Base-by-base conservation (phyloP, 2,888 invertebrate species). In the Agelastica alni region DNA sequence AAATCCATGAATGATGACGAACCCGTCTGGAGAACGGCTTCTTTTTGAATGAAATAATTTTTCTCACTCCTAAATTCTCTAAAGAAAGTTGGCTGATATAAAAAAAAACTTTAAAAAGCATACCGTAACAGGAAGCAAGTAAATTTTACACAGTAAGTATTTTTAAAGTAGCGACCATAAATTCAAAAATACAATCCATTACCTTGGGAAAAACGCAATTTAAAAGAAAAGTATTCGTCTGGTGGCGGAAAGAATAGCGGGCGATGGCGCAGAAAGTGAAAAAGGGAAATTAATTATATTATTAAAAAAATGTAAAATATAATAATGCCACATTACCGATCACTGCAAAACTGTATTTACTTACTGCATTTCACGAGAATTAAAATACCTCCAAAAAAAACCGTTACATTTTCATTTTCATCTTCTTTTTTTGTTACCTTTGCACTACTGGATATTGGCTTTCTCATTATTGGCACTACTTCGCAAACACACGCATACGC, bases 111-210 rank as follows among this genome's bases (percentile, higher is more conserved):
- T 53, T 56, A 56, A 51, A 34, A 53, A 45, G 44, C 43, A 55
- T 57, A 54, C 58, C 54, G 36, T 51, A 58, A 59, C 46, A 56
- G 56, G 52, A 55, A 58, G 56, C 58, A 54, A 56, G 59, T 58
- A 49, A 54, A 59, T 63, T 58, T 54, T 54, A 53, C 53, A 47
- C 51, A 55, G 59, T 63, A 61, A 60, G 64, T 61, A 61, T 64
- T 63, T 64, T 61, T 56, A 63, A 64, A 64, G 63, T 63, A 59
- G 58, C n/a, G 53, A 54, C 47, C 62, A 64, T 62, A 64, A 63
- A 64, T 64, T 61, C 51, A 41, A 51, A 41, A 52, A 51, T 57
- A 60, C 62, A 63, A 64, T 64, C 60, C 61, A 62, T 64, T 64
- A 62, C 62, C 51, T 61, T 59, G 55, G 55, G 48, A 60, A 60